Base-by-base conservation (phyloP, 2,797 vertebrate genomes). In the Jordanella pulchra region DNA sequence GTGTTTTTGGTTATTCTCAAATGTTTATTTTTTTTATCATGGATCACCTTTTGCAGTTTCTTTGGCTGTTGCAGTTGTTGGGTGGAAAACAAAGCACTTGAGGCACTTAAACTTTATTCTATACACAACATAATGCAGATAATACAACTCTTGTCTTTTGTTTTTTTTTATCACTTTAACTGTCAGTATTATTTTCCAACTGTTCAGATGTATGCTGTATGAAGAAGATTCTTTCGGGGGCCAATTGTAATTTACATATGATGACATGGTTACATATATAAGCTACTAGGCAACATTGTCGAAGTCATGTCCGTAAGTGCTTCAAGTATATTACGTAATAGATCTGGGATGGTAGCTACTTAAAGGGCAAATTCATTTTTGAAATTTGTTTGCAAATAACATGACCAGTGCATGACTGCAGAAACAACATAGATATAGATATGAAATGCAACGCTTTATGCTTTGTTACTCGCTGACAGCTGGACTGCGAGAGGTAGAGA, bases 131-230 rank as follows among this genome's bases (percentile, higher is more conserved):
- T 73, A 63, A 81, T 81, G 76, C 78, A 86, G 75, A 79, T 86
- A 84, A 44, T 60, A 58, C 21, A 53, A 53, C 51, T 45, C 39
- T 27, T 35, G 35, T 35, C 17, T 51, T 48, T 1, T 55, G 2
- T 67, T 30, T 67, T 54, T 55, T 69, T 71, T 69, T 68, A 78
- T 74, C 61, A 56, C 55, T 82, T 55, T 84, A 63, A 61, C 84
- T 72, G 79, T 92, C 91, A 93, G 91, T 93, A 92, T 94, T 93
- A 93, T 84, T 72, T 25, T 86, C 68, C 72, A 80, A 61, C 79
- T 79, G 67, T 85, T 80, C 72, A 73, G 60, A 80, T 78, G 63
- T 77, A 53, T 68, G 68, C 82, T 58, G 84, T 81, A 81, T 91
- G 86, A 93, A 92, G 90, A 78, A 90, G 72, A 84, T 67, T 74